A percentile compares a stretch with the other conserved stretches of the same genome.
Evolutionary conservation across 2,888 invertebrate species (phyloP).

Genomic region (Nasonovia ribisnigri): DNA sequence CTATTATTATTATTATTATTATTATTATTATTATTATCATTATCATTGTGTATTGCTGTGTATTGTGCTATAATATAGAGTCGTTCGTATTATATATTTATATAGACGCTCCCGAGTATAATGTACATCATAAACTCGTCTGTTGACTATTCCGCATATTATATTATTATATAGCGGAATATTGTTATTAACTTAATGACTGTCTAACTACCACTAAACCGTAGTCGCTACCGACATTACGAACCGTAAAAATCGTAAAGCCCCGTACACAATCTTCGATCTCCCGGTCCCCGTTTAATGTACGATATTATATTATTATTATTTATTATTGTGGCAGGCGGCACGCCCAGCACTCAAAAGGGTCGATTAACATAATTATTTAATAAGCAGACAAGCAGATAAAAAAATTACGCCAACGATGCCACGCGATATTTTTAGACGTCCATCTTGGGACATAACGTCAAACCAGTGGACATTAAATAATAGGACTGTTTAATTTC

Average conservation of each 20-base stretch:
- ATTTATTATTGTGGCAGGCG: not conserved
- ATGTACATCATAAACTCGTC: constrained; percentile 28
- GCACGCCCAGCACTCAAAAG: constrained; percentile 30
- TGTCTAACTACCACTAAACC: not conserved
- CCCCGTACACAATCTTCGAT: constrained; percentile 20
- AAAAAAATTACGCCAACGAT: not conserved
- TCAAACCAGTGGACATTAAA: not conserved
- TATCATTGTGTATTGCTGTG: not conserved
- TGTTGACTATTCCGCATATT: not conserved
- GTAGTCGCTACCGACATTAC: not conserved
- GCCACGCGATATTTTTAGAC: not conserved
- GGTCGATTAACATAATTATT: constrained; percentile 16
- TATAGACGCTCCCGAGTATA: not conserved
- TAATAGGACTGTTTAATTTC: not conserved
- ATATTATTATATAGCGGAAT: not conserved
- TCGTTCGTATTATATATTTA: constrained; percentile 5
- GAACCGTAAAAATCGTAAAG: not conserved
- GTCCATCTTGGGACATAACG: not conserved
- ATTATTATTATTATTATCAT: not conserved
- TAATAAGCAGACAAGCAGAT: not conserved
- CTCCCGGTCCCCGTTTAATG: constrained; percentile 19
- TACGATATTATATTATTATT: not conserved
- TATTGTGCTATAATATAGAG: not conserved
- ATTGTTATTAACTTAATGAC: constrained; percentile 25
- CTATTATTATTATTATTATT: not conserved